These are phyloP conservation scores for Cheilosia scutellata DNA, from an alignment of 2,888 invertebrate genomes.

Conservation along the genomic window DNA sequence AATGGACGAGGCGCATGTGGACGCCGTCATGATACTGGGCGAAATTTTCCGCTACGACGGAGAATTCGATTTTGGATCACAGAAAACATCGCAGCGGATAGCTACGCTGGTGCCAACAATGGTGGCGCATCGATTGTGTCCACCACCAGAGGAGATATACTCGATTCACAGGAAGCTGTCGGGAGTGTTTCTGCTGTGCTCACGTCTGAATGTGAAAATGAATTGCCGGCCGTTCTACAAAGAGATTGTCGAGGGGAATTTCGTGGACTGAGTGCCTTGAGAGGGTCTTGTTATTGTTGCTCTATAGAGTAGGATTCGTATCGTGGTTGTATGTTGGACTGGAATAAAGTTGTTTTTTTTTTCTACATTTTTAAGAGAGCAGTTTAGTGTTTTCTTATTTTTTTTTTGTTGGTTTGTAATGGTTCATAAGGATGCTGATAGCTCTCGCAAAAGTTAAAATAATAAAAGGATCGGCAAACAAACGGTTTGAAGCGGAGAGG, in stretches of 20 bases:
- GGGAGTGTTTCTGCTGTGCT: conserved; percentile 96
- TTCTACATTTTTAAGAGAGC: no score
- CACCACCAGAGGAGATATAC: conserved; percentile 99
- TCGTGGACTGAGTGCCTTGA: conserved; percentile 77
- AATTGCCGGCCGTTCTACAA: conserved; percentile 93
- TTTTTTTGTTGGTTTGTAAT: no score
- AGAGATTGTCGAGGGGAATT: conserved; percentile 87
- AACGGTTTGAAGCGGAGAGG: no score
- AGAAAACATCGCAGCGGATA: conserved; percentile 91
- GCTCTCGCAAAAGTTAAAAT: no score
- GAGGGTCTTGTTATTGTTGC: neutral
- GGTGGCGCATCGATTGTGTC: conserved; percentile 95
- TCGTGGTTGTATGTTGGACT: neutral
- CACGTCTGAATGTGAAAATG: conserved; percentile 92
- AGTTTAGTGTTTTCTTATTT: no score
- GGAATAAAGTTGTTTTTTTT: conserved; percentile 20
- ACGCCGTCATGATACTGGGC: conserved; percentile 98
- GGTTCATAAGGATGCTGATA: no score
- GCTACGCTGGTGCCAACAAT: conserved; percentile 96
- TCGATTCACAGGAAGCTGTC: conserved; percentile 98
- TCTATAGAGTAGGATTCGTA: neutral
- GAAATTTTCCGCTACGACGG: conserved; percentile 93
- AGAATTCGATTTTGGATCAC: conserved; percentile 95
- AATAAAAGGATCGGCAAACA: no score
- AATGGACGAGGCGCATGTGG: conserved; percentile 98